A percentile compares a stretch with the other conserved stretches of the same genome.
Evolutionary conservation across 2,888 invertebrate genomes (phyloP).

Genomic region (Nemapogon koenigi): DNA sequence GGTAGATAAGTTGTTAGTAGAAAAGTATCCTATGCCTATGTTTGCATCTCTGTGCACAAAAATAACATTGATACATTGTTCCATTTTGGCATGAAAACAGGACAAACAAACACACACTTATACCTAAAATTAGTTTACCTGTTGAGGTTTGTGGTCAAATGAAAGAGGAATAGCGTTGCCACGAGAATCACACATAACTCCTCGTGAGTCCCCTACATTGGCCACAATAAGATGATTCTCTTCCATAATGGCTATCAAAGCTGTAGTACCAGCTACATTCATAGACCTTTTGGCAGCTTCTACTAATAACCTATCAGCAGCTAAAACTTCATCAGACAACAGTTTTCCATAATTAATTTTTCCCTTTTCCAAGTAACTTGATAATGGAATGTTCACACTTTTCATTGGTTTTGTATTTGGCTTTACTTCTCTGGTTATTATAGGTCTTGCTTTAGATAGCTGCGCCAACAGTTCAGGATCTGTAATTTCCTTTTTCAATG

Average conservation of each 20-base stretch:
- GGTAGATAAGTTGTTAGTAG: too few species aligned
- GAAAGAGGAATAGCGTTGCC: slow-evolving; percentile 92
- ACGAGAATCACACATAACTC: slow-evolving; percentile 91
- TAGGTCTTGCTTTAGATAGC: slow-evolving; percentile 65
- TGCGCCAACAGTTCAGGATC: slow-evolving; percentile 72
- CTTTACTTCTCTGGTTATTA: slow-evolving; percentile 67
- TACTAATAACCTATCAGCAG: slow-evolving; percentile 82
- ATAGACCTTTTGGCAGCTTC: slow-evolving; percentile 82
- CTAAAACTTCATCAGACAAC: slow-evolving; percentile 85
- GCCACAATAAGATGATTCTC: slow-evolving; percentile 85
- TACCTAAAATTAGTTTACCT: too few species aligned
- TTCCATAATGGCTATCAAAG: slow-evolving; percentile 87
- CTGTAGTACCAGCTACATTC: slow-evolving; percentile 81
- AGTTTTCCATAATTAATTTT: slow-evolving; percentile 82
- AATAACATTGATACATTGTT: too few species aligned
- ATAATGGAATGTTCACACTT: slow-evolving; percentile 52
- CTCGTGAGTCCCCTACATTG: slow-evolving; percentile 96
- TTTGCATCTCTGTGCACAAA: too few species aligned
- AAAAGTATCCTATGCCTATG: too few species aligned
- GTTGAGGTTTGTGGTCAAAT: slow-evolving; percentile 96
- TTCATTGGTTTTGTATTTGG: slow-evolving; percentile 49
- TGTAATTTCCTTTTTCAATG: slow-evolving; percentile 67
- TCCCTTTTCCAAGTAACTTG: slow-evolving; percentile 75
- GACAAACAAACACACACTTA: too few species aligned
- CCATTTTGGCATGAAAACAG: too few species aligned